Evolutionary conservation across 2,113 vertebrate genomes (phyloP), one percentile per base, ranked within the genome.

Genomic region (Rhabdornis inornatus): DNA sequence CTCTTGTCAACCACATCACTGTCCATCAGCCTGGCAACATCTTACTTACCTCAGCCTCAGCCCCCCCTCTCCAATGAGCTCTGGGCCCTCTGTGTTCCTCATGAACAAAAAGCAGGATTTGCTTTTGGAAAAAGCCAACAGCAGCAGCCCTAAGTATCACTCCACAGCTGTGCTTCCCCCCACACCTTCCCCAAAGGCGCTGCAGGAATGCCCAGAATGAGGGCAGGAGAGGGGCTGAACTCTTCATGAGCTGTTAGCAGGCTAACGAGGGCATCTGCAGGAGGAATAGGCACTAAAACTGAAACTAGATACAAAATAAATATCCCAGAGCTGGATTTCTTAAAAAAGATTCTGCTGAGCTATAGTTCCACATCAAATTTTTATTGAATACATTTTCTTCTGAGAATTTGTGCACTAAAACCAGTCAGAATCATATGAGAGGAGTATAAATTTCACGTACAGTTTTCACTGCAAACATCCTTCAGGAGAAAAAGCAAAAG

Each of bases 361-460:
- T 98, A 96, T 93, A 81, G 90, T 90, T 92, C 95, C 96, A 96
- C 97, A 98, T 98, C 97, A 97, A 96, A 97, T 97, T 98, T 98
- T 98, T 98, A 98, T 97, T 96, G 97, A 88, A 96, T 95, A 94
- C 97, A 93, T 98, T 98, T 98, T 95, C 98, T 97, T 95, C 96
- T 94, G 96, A 97, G 97, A 97, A 97, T 96, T 86, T 91, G 88
- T 92, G 96, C 95, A 97, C 97, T 97, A 98, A 98, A 98, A 87
- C 96, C 96, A 97, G 97, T 97, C 97, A 90, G 60, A 95, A 96
- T 95, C 80, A 65, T 55, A 92, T 80, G 81, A 96, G 96, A 95
- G 94, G 84, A 79, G 95, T 89, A 97, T 97, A 98, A 97, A 98
- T 97, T 96, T 97, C 93, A 79, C 1, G 17, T 89, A 77, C 90